Base-by-base conservation (phyloP, 64 coral and sea anemone species). In the Stichodactyla mertensii region DNA sequence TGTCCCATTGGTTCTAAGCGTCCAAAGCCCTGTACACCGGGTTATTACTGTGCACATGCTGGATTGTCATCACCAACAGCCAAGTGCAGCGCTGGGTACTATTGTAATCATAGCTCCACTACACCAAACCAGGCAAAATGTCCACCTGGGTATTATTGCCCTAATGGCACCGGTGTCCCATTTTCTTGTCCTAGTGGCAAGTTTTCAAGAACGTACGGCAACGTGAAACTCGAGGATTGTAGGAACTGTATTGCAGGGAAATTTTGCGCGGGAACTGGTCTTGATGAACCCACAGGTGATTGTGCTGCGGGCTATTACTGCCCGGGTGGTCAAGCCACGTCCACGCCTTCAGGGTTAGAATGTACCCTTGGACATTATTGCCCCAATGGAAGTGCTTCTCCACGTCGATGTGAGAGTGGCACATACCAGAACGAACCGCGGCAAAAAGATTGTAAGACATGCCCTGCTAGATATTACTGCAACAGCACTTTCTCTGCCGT, bases 91-190 rank as follows among this genome's bases (percentile, higher is more conserved):
- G 87, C 61, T 18, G 93, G 96, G 0, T 98, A 86, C 70, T 95
- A 92, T 82, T 98, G 96, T 52, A 98, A 94, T 86, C 90, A 98
- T n/a, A 95, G 89, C 31, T 95, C 96, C 10, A 98, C 88, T 77
- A 93, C 94, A 20, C 88, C 93, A 20, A 83, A 92, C 54, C 96
- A 98, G 88, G 92, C 87, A 58, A 85, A 92, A 51, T 98, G 96
- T 69, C 90, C 91, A 52, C 57, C 88, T 10, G 96, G 96, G 16
- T 86, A 95, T 70, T 98, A 95, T 77, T 98, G 96, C 81, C 93
- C 90, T 24, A 24, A 24, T 66, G 96, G 96, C 67, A 98, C 96
- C 16, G 93, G 96, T 6, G 71, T 90, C 10, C 96, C 96, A 36
- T 26, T 62, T 10, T 64, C 90, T 11, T 98, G 96, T 57, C 96